These are phyloP conservation scores for Dynastes hyllus DNA, from an alignment of 2,888 invertebrate genomes.

Conservation along the genomic window DNA sequence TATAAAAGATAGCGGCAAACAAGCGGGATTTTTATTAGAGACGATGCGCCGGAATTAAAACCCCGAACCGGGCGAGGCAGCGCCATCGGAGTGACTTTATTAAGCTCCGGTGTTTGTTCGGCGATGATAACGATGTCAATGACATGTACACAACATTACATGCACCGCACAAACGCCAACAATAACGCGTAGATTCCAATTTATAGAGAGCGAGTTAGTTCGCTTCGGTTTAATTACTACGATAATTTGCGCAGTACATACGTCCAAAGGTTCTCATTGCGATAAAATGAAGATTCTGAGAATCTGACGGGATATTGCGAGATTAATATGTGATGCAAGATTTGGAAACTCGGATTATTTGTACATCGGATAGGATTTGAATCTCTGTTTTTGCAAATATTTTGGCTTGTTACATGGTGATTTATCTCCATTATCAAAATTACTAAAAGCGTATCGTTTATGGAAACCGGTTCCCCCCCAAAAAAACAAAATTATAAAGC, in stretches of 20 bases:
- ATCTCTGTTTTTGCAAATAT: no score
- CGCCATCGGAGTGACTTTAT: slow-evolving; percentile 28
- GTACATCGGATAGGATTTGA: no score
- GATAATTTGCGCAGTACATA: not conserved
- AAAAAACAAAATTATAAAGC: no score
- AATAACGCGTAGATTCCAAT: slow-evolving; percentile 13
- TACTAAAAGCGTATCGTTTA: no score
- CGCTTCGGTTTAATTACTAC: slow-evolving; percentile 4
- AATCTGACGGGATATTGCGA: no score
- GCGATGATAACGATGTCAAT: slow-evolving; percentile 41
- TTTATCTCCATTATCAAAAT: no score
- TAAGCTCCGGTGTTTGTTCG: slow-evolving; percentile 37
- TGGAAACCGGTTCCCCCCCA: no score
- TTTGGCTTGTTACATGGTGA: no score
- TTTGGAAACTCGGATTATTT: no score
- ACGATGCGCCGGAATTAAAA: slow-evolving; percentile 14
- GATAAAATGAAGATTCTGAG: no score
- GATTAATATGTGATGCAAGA: no score
- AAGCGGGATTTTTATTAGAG: slow-evolving; percentile 17
- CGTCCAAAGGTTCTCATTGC: no score
- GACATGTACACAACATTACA: slow-evolving; percentile 36
- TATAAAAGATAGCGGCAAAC: slow-evolving; percentile 28
- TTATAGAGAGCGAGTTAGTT: slow-evolving; percentile 12
- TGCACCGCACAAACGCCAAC: slow-evolving; percentile 14
- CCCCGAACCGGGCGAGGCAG: not conserved